Base-by-base conservation (phyloP, 2,113 vertebrate species). In the Podiceps cristatus region DNA sequence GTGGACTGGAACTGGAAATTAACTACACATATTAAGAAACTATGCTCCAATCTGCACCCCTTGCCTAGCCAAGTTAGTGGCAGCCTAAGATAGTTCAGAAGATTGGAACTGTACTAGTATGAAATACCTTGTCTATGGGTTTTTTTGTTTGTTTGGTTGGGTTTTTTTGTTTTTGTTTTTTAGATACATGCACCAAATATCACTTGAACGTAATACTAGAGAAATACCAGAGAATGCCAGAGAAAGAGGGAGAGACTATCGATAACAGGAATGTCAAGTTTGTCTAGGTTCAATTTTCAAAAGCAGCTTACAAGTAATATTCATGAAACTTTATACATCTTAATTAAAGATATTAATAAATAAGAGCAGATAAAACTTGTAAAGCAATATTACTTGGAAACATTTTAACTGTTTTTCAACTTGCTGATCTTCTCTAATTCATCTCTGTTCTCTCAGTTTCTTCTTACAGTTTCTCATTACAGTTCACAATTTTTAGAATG, bases 171-270 rank as follows among this genome's bases (percentile, higher is more conserved):
- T 23, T 8, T 52, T 24, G 24, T 52, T 52, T 40, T 67, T 55
- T 5, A 1, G 2, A 19, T 53, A 18, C 5, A 0, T 42, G 4
- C 49, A 25, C 8, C 20, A 47, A 63, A 11, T 79, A 53, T 29
- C 31, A 11, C 9, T 93, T 74, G 13, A 59, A 91, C 4, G 4
- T 40, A 53, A 22, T 59, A 35, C 3, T 9, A 73, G 18, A 78
- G 29, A n/a, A 81, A 10, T 37, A 37, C 37, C 37, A 37, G 37
- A 37, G 37, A 37, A 37, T 37, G 33, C 3, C 10, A 73, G 18
- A 78, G 29, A n/a, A 81, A 10, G 18, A 81, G 9, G 11, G 5
- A 42, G 44, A 84, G 31, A 52, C 3, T 42, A n/a, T n/a, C n/a
- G n/a, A n/a, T n/a, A 25, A 42, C 5, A 47, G 11, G 83, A 78